Evolutionary conservation across 1,140 invertebrate species (phyloP), one percentile per base, ranked within the genome.

Genomic region (Brachionus koreanus): DNA sequence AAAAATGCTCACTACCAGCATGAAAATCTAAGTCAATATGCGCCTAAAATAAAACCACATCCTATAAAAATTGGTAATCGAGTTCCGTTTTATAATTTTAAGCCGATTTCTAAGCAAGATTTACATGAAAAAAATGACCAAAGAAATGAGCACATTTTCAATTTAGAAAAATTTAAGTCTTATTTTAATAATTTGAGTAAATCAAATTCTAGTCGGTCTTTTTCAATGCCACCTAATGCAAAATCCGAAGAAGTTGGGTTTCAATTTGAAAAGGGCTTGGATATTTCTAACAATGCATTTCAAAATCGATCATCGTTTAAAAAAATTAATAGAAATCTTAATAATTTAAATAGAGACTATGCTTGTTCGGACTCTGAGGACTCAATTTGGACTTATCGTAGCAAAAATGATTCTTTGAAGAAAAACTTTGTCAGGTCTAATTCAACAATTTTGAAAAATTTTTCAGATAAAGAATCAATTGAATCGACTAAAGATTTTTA

Each of bases 141-240:
- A 16, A 33, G 33, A 0, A 5, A 13, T 33, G 63, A 37, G 25
- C 5, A 5, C 1, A 19, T 39, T 69, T 69, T 69, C 37, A 33
- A 69, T 39, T 69, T 69, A 9, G 65, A 69, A 69, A 69, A 69
- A 43, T 69, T 69, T 19, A 69, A 69, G n/a, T 69, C 65, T 19
- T 69, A 39, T 39, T 69, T 69, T 37, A 69, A 39, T 23, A 39
- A 16, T 33, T 39, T 69, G 33, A 16, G n/a, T 19, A 69, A 43
- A 69, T 5, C 33, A 2, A 65, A 12, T 33, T 13, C 63, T 9
- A 69, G 19, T 69, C 65, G 65, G 10, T 69, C 65, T n/a, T 69
- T 39, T 37, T 69, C 65, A 9, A 69, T 69, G 65, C 65, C 65
- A 37, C 65, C 65, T 23, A 69, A 39, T 16, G 13, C 12, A 19